Base-by-base conservation (phyloP, 2,888 invertebrate genomes). In the Drosophila monieri region DNA sequence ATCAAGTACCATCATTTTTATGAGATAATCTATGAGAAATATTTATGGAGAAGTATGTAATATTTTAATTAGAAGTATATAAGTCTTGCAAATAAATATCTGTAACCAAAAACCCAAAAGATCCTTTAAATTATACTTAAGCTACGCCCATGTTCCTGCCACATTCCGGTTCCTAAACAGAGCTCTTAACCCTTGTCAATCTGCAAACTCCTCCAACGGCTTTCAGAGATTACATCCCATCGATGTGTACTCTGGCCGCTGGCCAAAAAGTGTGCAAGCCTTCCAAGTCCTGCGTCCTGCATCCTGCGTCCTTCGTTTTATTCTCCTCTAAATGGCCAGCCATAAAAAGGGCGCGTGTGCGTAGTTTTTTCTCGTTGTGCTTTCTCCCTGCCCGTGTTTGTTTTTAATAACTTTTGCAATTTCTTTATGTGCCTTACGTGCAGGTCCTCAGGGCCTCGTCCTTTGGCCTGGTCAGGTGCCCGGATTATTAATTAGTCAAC, bases 371-470 rank as follows among this genome's bases (percentile, higher is more conserved):
- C 52, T 43, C 47, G 41, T 52, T 54, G 51, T 35, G 30, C 8
- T 12, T 8, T 14, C 1, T 18, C 44, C 44, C 15, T 15, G 37
- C 43, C 23, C 53, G 44, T 70, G 69, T 65, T 75, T 35, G 61
- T 62, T 77, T 81, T 80, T 77, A 85, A 80, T 80, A 81, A 79
- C 79, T 73, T 81, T 67, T 56, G 56, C 61, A 41, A 68, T 79
- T 85, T 77, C 73, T 85, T 80, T 81, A 80, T 85, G 85, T 59
- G 70, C 44, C 67, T 46, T 77, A 80, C 80, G 85, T 80, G 80
- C 69, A 47, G 41, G 55, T 39, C 37, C 47, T 53, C 47, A 14
- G 61, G 53, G 54, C 23, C 61, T 44, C 61, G 44, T 68, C 37
- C 39, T 53, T 21, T 6, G 25, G 37, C 43, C 43, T 39, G 65